Base-by-base conservation (phyloP, 30 jellyfish, hydroid and myxozoan species). In the Turritopsis rubra region DNA sequence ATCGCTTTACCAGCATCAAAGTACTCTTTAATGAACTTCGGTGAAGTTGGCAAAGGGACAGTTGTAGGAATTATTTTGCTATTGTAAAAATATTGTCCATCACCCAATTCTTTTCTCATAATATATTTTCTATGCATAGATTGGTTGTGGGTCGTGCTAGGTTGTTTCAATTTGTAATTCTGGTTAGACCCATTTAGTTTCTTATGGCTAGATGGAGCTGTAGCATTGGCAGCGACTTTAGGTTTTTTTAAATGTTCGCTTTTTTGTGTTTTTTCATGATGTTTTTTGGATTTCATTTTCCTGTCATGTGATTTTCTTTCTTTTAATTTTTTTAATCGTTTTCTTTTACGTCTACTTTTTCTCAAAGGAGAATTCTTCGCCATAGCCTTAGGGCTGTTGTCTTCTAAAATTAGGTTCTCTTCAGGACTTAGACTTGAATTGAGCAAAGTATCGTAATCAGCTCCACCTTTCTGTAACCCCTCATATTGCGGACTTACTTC, bases 1-100 rank as follows among this genome's bases (percentile, higher is more conserved):
- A 68, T 68, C 16, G 28, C 77, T 68, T 68, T 68, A n/a, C 77
- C 96, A 13, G 97, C 97, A 4, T 91, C 97, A 29, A 91, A 91
- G 65, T 91, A 41, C 79, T 96, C 96, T 0, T 29, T 87, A 1
- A 65, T 79, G 79, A 95, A 93, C 21, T 77, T 86, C 18, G 89
- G 82, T 75, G 95, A 91, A 72, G 77, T 27, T 7, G 77, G 28
- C 9, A 22, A 9, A 27, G 28, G 28, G 0, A 22, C 16, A 1
- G 30, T 68, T 68, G 77, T 27, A 7, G 77, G 77, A 68, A n/a
- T 9, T n/a, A n/a, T 1, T 9, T n/a, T n/a, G 30, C 30, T 22
- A 19, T n/a, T 68, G 19, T 68, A 0, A 9, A 27, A 68, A 23
- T 23, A 68, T 27, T 68, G 77, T 23, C 30, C 31, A 19, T 68